Conservation (phyloP, 2,888 invertebrate species). For the Xanthia icteritia region DNA sequence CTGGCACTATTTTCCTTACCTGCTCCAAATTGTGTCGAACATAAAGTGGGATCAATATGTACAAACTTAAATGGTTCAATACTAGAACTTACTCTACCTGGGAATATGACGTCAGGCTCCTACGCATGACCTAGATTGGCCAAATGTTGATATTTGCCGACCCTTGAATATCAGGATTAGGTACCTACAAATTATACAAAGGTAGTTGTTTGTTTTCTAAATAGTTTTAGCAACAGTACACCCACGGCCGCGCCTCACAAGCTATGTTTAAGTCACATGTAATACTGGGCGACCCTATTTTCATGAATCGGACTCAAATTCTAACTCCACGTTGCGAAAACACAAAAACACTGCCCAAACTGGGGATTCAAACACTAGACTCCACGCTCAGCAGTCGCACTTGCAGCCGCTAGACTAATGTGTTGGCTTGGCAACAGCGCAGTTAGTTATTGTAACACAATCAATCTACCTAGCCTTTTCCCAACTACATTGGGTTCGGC, state of each 20-base stretch:
- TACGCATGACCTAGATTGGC: constrained; percentile 24
- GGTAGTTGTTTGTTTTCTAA: constrained; percentile 4
- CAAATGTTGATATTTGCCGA: not conserved
- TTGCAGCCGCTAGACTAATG: not conserved
- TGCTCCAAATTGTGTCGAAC: constrained; percentile 4
- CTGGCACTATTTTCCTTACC: not conserved
- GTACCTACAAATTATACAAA: not conserved
- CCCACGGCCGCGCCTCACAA: not conserved
- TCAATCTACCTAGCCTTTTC: no score
- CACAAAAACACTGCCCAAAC: not conserved
- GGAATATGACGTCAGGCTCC: constrained; percentile 29
- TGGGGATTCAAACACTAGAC: not conserved
- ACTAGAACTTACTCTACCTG: constrained; percentile 29
- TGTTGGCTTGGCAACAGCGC: no score
- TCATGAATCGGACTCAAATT: not conserved
- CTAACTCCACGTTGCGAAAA: not conserved
- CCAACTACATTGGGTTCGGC: no score
- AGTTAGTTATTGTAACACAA: not conserved
- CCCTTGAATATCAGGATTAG: constrained; percentile 2
- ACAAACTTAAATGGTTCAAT: constrained; percentile 40
- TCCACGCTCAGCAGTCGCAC: no score
- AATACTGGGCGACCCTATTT: not conserved
- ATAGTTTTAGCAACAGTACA: not conserved
- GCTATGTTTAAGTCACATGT: not conserved
- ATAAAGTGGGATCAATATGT: constrained; percentile 11